These are phyloP conservation scores for Aldrovandia affinis DNA, from an alignment of 2,797 vertebrate genomes.

Conservation along the genomic window DNA sequence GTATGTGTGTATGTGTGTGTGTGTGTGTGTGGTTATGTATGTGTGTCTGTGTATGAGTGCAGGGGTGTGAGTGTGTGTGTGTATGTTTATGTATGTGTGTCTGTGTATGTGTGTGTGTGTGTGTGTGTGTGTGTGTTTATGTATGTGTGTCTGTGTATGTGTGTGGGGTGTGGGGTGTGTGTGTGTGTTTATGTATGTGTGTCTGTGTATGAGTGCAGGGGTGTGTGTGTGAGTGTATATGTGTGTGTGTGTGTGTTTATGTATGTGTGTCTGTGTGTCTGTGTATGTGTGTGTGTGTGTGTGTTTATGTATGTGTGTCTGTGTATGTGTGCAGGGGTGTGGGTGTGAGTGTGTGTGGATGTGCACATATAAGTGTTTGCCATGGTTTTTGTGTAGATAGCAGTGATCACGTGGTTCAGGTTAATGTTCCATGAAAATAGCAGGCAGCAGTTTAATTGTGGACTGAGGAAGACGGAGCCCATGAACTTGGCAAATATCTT, in stretches of 20 bases:
- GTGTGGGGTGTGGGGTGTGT: no score
- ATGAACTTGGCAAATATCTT: constrained; percentile 75
- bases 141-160: constrained; percentile 42
- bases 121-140: constrained; percentile 54
- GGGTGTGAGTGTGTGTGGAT: no score
- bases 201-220: constrained; percentile 41
- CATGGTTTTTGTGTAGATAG: constrained; percentile 72
- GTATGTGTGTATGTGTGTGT: constrained; percentile 66
- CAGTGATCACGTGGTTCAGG: constrained; percentile 85
- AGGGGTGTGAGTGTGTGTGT: no score
- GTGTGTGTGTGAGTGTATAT: no score
- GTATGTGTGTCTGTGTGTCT: constrained; percentile 42
- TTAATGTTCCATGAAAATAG: constrained; percentile 99
- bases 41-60: constrained; percentile 43
- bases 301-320: constrained; percentile 39
- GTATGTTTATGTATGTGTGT: no score
- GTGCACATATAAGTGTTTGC: constrained; percentile 67
- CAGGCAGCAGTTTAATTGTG: constrained; percentile 91
- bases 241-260: constrained; percentile 42
- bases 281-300: constrained; percentile 43
- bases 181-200: constrained; percentile 47
- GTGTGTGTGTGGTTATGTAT: constrained; percentile 39
- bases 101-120: constrained; percentile 47
- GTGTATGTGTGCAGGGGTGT: constrained; percentile 44
- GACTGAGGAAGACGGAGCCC: constrained; percentile 77